phyloP scores from a whole-genome alignment of 2,797 vertebrate genomes.

The Malacoctenus gilli region DNA sequence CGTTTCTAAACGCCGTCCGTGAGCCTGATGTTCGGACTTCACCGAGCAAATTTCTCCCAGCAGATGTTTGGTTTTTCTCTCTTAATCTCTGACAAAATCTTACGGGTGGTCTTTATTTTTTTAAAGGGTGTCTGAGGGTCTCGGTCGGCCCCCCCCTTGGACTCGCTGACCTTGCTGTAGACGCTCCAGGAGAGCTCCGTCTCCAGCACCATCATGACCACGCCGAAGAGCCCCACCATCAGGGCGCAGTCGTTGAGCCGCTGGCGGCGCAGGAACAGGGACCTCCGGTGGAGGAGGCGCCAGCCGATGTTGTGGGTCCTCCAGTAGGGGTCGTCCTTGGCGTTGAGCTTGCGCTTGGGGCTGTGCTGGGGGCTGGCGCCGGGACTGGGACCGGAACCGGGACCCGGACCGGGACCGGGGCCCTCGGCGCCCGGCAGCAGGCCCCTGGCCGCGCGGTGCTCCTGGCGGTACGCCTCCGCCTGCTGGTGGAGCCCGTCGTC shows the following conservation, averaged over 20 bases:
- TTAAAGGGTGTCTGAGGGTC: neutral
- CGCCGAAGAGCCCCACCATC: slow-evolving; percentile 90
- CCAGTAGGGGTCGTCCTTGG: slow-evolving; percentile 71
- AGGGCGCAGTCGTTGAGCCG: slow-evolving; percentile 90
- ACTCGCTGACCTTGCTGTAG: slow-evolving; percentile 89
- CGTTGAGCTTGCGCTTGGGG: slow-evolving; percentile 40
- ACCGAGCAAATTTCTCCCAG: no score
- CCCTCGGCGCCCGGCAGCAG: slow-evolving; percentile 50
- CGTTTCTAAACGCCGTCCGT: slow-evolving; percentile 36
- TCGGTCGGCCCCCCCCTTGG: no score
- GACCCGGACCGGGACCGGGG: slow-evolving; percentile 20
- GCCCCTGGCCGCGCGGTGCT: slow-evolving; percentile 25
- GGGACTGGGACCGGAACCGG: slow-evolving; percentile 19
- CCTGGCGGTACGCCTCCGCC: slow-evolving; percentile 4
- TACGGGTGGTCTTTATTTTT: no score
- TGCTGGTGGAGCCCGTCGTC: slow-evolving; percentile 55
- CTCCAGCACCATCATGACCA: slow-evolving; percentile 93
- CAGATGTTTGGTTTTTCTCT: no score
- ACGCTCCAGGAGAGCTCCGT: slow-evolving; percentile 94
- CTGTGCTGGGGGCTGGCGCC: slow-evolving; percentile 21
- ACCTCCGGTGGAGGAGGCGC: slow-evolving; percentile 85
- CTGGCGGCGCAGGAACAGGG: slow-evolving; percentile 90
- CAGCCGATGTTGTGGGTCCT: slow-evolving; percentile 90
- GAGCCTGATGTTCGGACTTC: slow-evolving; percentile 27
- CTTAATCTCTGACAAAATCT: no score